Percentiles rank a stretch among this genome's conserved stretches.
Evolutionary conservation across 2,113 vertebrate genomes (phyloP).

Genomic region (Larimichthys polyactis): DNA sequence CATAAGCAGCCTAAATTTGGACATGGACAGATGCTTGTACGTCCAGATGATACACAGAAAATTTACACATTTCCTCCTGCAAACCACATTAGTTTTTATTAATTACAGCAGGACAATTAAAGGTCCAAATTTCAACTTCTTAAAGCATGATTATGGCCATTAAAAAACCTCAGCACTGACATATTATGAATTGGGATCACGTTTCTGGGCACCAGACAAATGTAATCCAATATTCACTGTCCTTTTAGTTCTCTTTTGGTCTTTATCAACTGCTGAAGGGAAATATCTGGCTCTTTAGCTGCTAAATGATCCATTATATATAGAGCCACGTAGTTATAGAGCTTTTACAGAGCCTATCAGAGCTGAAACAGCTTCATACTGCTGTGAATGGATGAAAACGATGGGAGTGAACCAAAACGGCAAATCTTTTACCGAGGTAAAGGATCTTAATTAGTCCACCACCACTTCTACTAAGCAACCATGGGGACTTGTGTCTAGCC

Average conservation of each 20-base stretch:
- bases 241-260: neutral
- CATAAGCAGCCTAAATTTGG: no score
- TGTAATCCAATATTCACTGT: neutral
- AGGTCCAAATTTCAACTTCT: constrained; percentile 9
- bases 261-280: neutral
- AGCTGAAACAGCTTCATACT: neutral
- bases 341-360: neutral
- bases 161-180: neutral
- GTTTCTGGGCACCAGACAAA: neutral
- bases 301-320: neutral
- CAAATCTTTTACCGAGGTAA: neutral
- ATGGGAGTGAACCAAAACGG: neutral
- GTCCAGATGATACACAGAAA: neutral
- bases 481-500: neutral
- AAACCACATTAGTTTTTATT: constrained; percentile 26
- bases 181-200: neutral
- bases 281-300: neutral
- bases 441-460: neutral
- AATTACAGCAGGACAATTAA: constrained; percentile 33
- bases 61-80: neutral
- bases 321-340: neutral
- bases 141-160: neutral
- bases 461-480: neutral
- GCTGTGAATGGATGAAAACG: neutral
- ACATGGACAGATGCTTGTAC: neutral